Percentiles rank a stretch among this genome's conserved stretches.
These are phyloP conservation scores for Phenacoccus solenopsis DNA, from an alignment of 1,140 invertebrate species.

Conservation along the genomic window DNA sequence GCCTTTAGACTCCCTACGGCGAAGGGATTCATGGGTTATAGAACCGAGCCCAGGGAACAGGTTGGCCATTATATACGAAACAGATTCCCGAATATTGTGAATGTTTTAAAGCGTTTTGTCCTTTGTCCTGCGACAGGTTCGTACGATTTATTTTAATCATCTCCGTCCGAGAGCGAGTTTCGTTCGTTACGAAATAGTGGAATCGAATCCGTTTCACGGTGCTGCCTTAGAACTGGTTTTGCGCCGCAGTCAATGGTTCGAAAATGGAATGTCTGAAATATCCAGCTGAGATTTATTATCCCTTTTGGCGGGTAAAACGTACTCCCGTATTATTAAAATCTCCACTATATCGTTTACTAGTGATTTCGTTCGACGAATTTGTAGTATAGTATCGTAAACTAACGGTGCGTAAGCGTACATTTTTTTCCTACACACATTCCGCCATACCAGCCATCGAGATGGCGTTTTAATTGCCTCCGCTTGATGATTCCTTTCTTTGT, in stretches of 20 bases:
- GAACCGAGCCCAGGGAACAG: not conserved
- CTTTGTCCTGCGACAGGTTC: conserved; percentile 13
- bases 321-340: no score
- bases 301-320: conserved; percentile 9
- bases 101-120: not conserved
- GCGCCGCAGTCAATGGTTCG: not conserved
- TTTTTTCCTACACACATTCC: no score
- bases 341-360: no score
- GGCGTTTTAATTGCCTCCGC: no score
- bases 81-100: not conserved
- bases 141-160: conserved; percentile 14
- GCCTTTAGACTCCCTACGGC: conserved; percentile 4
- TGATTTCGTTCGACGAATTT: no score
- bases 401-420: not conserved
- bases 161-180: not conserved
- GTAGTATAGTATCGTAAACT: not conserved
- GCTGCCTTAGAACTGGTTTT: not conserved
- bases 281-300: conserved; percentile 9
- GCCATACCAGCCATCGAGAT: no score
- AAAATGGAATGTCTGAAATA: conserved; percentile 4
- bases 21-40: not conserved
- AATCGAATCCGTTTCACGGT: not conserved
- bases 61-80: not conserved
- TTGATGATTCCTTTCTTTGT: no score
- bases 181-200: not conserved